phyloP scores from a whole-genome alignment of 2,113 vertebrate species.

The Serinus canaria region DNA sequence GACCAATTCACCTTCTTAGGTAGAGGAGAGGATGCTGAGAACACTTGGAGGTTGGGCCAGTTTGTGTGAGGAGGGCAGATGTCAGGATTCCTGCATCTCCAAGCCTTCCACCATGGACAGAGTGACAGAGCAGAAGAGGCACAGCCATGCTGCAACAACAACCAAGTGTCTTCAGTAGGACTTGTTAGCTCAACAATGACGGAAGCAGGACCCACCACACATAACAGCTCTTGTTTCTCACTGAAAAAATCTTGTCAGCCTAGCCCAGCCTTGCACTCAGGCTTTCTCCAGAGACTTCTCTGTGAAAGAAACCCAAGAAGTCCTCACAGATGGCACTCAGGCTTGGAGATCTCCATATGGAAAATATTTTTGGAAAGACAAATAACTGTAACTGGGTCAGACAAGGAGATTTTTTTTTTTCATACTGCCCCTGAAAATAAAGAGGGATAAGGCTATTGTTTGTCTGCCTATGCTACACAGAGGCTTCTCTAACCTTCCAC shows the following conservation, averaged over 20 bases:
- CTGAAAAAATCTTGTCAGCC: not conserved
- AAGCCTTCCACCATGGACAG: not conserved
- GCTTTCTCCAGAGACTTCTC: slow-evolving; percentile 52
- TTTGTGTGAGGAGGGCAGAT: not conserved
- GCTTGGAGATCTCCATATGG: slow-evolving; percentile 53
- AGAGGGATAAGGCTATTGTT: slow-evolving; percentile 33
- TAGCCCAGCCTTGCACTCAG: slow-evolving; percentile 1
- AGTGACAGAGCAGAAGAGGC: not conserved
- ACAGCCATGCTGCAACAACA: not conserved
- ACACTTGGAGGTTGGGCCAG: not conserved
- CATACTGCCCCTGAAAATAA: slow-evolving; percentile 42
- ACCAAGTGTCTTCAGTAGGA: not conserved
- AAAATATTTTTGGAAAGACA: slow-evolving; percentile 65
- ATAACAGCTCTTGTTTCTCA: not conserved
- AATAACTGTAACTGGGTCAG: slow-evolving; percentile 51
- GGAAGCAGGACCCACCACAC: not conserved
- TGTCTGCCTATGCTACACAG: not conserved
- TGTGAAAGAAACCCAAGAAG: slow-evolving; percentile 53
- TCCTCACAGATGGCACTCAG: slow-evolving; percentile 58
- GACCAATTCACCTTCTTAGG: not conserved
- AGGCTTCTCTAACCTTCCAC: not conserved
- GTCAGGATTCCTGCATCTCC: not conserved
- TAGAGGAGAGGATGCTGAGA: not conserved
- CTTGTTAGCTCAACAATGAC: not conserved
- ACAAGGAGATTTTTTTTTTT: slow-evolving; percentile 35